Evolutionary conservation across 2,797 vertebrate species (phyloP), one percentile per base, ranked within the genome.

Genomic region (Amphiprion clarkii): DNA sequence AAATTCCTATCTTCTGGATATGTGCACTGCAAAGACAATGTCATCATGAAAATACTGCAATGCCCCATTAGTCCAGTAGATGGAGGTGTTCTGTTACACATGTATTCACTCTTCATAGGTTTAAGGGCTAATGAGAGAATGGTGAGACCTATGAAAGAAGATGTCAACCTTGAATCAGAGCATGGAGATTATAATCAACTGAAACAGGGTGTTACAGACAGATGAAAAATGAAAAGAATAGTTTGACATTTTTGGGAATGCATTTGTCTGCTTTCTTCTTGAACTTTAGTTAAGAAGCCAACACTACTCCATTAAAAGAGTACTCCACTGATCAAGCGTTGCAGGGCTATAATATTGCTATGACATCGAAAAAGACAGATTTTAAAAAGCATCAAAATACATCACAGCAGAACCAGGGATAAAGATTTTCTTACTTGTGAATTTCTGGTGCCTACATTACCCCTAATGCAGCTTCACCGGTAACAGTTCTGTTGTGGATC

Each of bases 21-120:
- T n/a, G 19, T 19, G 46, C 8, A 19, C 46, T n/a, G 46, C 29
- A 14, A 10, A 44, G 9, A 0, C 17, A 19, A 1, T 6, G 13
- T 21, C 25, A 12, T 23, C 16, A 6, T 36, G 3, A 55, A 68
- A 62, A 10, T 46, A 11, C 42, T 48, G 27, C 27, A 12, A 14
- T 6, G 0, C 0, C 2, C 8, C 9, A 4, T 71, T 40, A 42
- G 10, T 40, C 84, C 85, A 86, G 68, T 67, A 87, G 88, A 16
- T 74, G 82, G 69, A 4, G 55, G 14, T 10, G 40, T 68, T 39
- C 17, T 21, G 19, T 54, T 27, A 71, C 51, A 11, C 9, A 23
- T 23, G 1, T 6, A 25, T 3, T 49, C 21, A 33, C 49, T 51
- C 9, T 21, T 21, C 31, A 27, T 14, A 3, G 17, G 4, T 17